Evolutionary conservation across 2,888 invertebrate genomes (phyloP).

Genomic region (Nesidiocoris tenuis): DNA sequence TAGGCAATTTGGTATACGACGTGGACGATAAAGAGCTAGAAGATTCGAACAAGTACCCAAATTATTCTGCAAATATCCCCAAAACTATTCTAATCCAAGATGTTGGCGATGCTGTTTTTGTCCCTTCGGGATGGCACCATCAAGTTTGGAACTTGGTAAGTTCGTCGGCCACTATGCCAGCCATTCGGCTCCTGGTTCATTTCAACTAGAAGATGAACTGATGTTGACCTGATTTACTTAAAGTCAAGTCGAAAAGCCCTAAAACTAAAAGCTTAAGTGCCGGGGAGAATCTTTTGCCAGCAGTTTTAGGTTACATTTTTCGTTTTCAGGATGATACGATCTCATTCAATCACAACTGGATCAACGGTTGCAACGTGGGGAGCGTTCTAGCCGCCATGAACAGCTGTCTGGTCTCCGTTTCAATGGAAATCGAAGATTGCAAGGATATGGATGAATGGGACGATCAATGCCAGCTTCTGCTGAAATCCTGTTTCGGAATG

Average conservation of each 20-base stretch:
- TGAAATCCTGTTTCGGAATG: conserved; percentile 76
- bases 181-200: not conserved
- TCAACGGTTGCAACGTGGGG: conserved; percentile 84
- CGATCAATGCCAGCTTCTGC: conserved; percentile 77
- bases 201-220: too few species aligned
- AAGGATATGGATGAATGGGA: conserved; percentile 70
- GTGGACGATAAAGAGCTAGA: conserved; percentile 55
- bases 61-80: conserved; percentile 53
- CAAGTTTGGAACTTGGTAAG: conserved; percentile 85
- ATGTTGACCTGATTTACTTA: not conserved
- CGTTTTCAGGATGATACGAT: conserved; percentile 75
- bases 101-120: conserved; percentile 86
- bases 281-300: too few species aligned
- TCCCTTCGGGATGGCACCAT: conserved; percentile 96
- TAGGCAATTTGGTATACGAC: conserved; percentile 69
- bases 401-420: conserved; percentile 65
- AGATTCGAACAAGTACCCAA: conserved; percentile 52
- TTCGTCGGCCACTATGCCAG: not conserved
- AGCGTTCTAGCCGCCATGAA: conserved; percentile 70
- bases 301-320: too few species aligned
- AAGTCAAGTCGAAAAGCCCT: too few species aligned
- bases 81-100: conserved; percentile 75
- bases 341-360: conserved; percentile 97
- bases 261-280: too few species aligned
- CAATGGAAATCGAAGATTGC: conserved; percentile 78